Evolutionary conservation across 2,888 invertebrate species (phyloP), one percentile per base, ranked within the genome.

Genomic region (Theodoxus fluviatilis): DNA sequence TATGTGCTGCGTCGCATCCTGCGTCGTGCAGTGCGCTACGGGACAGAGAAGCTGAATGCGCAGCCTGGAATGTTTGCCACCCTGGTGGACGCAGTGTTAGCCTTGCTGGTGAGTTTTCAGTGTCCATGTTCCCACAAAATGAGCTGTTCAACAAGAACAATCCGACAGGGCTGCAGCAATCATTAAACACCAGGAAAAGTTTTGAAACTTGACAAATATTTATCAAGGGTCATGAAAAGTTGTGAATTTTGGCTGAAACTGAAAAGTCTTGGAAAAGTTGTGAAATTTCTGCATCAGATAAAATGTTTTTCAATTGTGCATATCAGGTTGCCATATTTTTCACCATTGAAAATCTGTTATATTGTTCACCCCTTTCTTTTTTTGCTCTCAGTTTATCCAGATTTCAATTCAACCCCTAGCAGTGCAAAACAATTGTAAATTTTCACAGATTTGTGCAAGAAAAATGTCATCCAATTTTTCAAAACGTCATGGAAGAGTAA

Each of bases 1-100:
- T 99, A 99, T 89, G 99, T 99, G 0, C 89, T 99, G 74, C 91
- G 99, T 73, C 91, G 99, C 84, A 97, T 99, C 85, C 89, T 99
- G 74, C 91, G 99, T 78, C 92, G 99, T 81, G 99, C 94, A 72
- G 94, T 99, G 18, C 92, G 99, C 69, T 99, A 96, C 88, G 95
- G 95, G 18, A 94, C 94, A 9, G 99, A 99, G 88, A 99, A 99
- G 88, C 89, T 99, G 9, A 93, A 94, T 87, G 98, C 95, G 1
- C 94, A 96, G 85, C 96, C 98, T 12, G 96, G 98, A 69, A 94
- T 97, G 86, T 97, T 99, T 88, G 92, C 93, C 38, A 91, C 93
- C 18, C 90, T 99, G 65, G 94, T 99, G 4, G 90, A 94, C 81
- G 93, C 94, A 7, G 99, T 99, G 1, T 93, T 97, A 1, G 91